These are phyloP conservation scores for Unio delphinus DNA, from an alignment of 2,888 invertebrate species.

Conservation along the genomic window DNA sequence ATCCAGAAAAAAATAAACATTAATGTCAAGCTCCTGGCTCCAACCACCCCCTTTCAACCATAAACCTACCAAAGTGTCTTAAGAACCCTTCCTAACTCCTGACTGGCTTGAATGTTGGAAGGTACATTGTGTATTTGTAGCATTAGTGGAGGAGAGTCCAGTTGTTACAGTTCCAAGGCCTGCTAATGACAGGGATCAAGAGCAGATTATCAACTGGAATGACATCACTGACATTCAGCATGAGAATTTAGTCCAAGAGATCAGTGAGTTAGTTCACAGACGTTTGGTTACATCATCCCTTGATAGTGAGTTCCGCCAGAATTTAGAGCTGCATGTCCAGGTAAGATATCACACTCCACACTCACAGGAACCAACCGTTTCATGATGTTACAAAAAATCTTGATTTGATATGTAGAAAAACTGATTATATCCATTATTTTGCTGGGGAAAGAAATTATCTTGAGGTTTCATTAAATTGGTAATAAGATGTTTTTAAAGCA, in stretches of 20 bases:
- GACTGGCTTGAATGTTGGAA: background rate
- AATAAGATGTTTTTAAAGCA: too few species aligned
- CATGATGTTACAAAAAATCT: background rate
- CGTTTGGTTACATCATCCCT: conserved; percentile 66
- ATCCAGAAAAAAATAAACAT: too few species aligned
- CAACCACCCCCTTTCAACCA: background rate
- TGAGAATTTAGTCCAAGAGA: conserved; percentile 65
- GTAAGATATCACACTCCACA: conserved; percentile 30
- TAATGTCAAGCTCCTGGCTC: conserved; percentile 8
- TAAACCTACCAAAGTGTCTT: conserved; percentile 1
- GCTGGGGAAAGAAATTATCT: too few species aligned
- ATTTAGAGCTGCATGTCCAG: conserved; percentile 60
- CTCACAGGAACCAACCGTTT: background rate
- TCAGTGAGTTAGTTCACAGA: conserved; percentile 68
- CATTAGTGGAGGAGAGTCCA: too few species aligned
- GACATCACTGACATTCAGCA: conserved; percentile 38
- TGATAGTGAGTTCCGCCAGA: conserved; percentile 62
- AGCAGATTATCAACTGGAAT: conserved; percentile 11
- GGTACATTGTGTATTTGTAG: background rate
- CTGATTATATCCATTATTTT: background rate
- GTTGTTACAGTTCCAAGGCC: background rate
- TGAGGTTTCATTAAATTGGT: too few species aligned
- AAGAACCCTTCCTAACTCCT: background rate
- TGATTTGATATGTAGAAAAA: too few species aligned
- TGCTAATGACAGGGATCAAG: conserved; percentile 7